Conservation (phyloP, 92 coral and sea anemone genomes). For the Muricea muricata region DNA sequence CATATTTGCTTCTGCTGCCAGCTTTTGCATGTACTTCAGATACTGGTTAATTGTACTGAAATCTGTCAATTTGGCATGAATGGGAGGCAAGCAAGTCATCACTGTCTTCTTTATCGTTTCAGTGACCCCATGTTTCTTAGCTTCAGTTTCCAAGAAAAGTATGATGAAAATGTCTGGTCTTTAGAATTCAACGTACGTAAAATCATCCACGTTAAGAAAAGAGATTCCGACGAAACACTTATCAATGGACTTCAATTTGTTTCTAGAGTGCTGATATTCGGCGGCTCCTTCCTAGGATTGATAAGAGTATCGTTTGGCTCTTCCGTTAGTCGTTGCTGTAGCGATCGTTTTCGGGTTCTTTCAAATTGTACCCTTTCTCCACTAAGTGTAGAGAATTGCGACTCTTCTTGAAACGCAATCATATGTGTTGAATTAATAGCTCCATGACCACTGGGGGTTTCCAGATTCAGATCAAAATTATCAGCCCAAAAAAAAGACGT, state of each 20-base stretch:
- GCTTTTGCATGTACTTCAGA: conserved; percentile 9
- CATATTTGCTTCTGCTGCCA: conserved; percentile 17
- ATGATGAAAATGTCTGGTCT: neutral
- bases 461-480: conserved; percentile 20
- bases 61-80: conserved; percentile 21
- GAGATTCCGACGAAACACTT: neutral
- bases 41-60: conserved; percentile 16
- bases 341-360: neutral
- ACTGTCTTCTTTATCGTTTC: neutral
- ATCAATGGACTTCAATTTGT: no score
- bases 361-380: neutral
- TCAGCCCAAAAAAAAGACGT: conserved; percentile 38
- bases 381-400: neutral
- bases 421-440: conserved; percentile 10
- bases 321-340: neutral
- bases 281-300: conserved; percentile 9
- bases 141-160: conserved; percentile 6
- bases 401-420: conserved; percentile 27
- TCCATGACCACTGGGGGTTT: conserved; percentile 2
- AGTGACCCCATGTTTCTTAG: neutral
- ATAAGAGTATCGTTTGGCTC: neutral
- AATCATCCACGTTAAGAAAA: neutral
- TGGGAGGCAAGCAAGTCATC: conserved; percentile 5
- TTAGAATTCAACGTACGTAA: neutral
- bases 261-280: no score